Conservation (phyloP, 2,888 invertebrate species). For the Ectemnius continuus region DNA sequence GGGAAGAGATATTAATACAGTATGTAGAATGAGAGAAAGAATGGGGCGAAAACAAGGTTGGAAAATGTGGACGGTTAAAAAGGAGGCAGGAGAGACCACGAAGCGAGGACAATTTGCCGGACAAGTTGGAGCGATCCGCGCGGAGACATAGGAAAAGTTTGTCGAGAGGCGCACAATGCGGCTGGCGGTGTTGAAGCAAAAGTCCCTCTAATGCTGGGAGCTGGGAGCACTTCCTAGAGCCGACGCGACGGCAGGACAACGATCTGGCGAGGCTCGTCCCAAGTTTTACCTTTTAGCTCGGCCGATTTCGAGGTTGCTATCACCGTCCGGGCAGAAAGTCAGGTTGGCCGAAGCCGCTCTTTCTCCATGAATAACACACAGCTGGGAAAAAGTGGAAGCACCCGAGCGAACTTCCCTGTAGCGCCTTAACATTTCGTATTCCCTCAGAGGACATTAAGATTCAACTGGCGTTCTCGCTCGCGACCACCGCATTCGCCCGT, state of each 20-base stretch:
- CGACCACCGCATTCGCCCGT: neutral
- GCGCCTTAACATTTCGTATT: constrained; percentile 16
- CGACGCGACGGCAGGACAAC: neutral
- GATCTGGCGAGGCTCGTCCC: too few species aligned
- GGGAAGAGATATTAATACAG: too few species aligned
- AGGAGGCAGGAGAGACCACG: too few species aligned
- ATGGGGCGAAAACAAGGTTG: too few species aligned
- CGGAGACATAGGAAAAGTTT: constrained; percentile 2
- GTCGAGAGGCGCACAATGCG: neutral
- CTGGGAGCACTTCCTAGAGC: neutral
- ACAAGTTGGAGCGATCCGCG: neutral
- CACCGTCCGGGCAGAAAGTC: too few species aligned
- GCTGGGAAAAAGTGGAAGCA: constrained; percentile 18
- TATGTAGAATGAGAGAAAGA: too few species aligned
- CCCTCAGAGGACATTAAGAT: constrained; percentile 23
- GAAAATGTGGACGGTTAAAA: too few species aligned
- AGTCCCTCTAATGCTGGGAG: constrained; percentile 12
- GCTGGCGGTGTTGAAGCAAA: neutral
- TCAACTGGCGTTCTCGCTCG: constrained; percentile 19
- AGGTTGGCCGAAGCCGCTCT: too few species aligned
- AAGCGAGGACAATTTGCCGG: too few species aligned
- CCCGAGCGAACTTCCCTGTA: constrained; percentile 10
- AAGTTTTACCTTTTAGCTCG: too few species aligned
- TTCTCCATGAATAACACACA: too few species aligned
- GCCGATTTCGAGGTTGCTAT: too few species aligned